phyloP scores from a whole-genome alignment of 2,113 vertebrate species.

The Amblyopsis rosae region DNA sequence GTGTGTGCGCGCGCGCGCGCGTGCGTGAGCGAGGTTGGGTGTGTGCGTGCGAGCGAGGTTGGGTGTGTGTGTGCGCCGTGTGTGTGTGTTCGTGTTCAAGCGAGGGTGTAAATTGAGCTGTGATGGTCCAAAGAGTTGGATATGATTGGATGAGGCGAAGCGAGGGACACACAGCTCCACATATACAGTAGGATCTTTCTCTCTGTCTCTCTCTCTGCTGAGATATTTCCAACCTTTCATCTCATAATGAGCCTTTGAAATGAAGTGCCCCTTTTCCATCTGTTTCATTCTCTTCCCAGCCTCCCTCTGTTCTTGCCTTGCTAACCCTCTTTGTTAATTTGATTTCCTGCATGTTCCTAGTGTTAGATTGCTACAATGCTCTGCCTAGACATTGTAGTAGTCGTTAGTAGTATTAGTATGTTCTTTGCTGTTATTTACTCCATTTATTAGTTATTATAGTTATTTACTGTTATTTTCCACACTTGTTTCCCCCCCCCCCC shows the following conservation, averaged over 20 bases:
- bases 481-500: neutral
- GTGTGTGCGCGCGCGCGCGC: constrained; percentile 13
- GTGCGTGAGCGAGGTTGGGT: constrained; percentile 50
- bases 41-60: constrained; percentile 52
- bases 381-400: no score
- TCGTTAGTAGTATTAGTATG: no score
- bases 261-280: constrained; percentile 35
- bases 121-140: constrained; percentile 57
- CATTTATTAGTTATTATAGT: constrained; percentile 12
- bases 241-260: constrained; percentile 65
- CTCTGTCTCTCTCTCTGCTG: constrained; percentile 57
- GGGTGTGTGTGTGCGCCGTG: constrained; percentile 33
- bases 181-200: constrained; percentile 26
- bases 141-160: constrained; percentile 63
- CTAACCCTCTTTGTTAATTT: constrained; percentile 15
- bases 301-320: constrained; percentile 22
- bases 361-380: neutral
- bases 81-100: constrained; percentile 31
- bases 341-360: constrained; percentile 11
- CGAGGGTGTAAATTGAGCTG: constrained; percentile 77
- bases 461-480: neutral
- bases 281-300: constrained; percentile 9
- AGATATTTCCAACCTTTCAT: constrained; percentile 62
- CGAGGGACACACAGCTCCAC: constrained; percentile 48
- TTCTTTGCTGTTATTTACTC: neutral